Conservation (phyloP, 1,140 invertebrate species). For the Drosophila ironensis region DNA sequence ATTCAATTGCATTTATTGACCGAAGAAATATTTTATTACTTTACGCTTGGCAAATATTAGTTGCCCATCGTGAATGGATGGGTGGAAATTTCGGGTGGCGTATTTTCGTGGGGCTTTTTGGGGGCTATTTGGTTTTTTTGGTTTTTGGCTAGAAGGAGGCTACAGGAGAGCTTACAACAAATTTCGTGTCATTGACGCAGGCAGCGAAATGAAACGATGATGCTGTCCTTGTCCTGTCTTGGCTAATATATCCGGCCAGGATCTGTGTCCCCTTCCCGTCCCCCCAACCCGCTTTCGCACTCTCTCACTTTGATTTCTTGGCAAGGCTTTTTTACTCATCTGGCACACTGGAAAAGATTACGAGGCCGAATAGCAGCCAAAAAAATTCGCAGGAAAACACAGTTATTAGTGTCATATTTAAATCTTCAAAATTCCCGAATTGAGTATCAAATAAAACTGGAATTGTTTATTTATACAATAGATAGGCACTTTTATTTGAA, state of each 20-base stretch:
- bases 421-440: too few relatives aligned
- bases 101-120: not conserved
- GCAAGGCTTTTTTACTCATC: conserved; percentile 36
- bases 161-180: conserved; percentile 12
- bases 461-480: too few relatives aligned
- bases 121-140: not conserved
- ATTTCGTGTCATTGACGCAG: conserved; percentile 44
- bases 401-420: too few relatives aligned
- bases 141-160: not conserved
- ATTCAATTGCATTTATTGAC: conserved; percentile 74
- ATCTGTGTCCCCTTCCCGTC: conserved; percentile 1
- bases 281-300: not conserved
- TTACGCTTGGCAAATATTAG: conserved; percentile 76
- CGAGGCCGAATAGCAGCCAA: not conserved
- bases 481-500: too few relatives aligned
- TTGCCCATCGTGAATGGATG: conserved; percentile 40
- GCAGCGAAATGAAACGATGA: conserved; percentile 42
- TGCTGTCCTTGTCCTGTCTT: conserved; percentile 36
- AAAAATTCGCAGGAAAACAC: too few relatives aligned
- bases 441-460: too few relatives aligned
- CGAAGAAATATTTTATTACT: conserved; percentile 75
- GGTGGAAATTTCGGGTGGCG: not conserved
- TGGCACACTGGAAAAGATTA: not conserved
- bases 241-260: conserved; percentile 51
- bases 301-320: conserved; percentile 69